phyloP scores from a whole-genome alignment of 1,140 invertebrate species.

The Ceratina australensis region DNA sequence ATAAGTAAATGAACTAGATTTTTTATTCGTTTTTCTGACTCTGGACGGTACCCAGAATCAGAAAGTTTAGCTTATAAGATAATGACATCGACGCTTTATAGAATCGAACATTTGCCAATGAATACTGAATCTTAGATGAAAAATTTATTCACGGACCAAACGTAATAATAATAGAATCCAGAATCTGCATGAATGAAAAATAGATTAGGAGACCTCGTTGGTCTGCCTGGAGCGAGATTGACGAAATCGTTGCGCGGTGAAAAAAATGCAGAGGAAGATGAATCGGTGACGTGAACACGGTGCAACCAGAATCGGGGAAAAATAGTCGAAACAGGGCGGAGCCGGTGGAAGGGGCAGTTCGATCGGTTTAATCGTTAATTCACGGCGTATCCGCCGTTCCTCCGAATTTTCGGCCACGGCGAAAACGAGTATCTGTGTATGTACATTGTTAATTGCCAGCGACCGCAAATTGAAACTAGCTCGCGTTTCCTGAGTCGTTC shows the following conservation, averaged over 20 bases:
- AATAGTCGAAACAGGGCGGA: background rate
- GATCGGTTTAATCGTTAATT: slow-evolving; percentile 53
- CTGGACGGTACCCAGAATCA: too few species aligned
- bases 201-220: too few species aligned
- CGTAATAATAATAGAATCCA: too few species aligned
- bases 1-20: too few species aligned
- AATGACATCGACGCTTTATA: too few species aligned
- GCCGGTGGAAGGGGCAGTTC: background rate
- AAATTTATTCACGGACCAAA: too few species aligned
- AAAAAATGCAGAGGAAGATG: slow-evolving; percentile 11
- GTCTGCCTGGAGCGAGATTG: too few species aligned
- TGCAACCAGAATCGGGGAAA: background rate
- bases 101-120: too few species aligned
- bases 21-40: too few species aligned
- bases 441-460: slow-evolving; percentile 60
- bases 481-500: slow-evolving; percentile 13
- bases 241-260: background rate
- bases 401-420: slow-evolving; percentile 53
- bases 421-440: slow-evolving; percentile 42
- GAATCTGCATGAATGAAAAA: too few species aligned
- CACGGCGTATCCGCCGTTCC: slow-evolving; percentile 35
- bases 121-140: too few species aligned
- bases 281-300: slow-evolving; percentile 6
- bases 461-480: slow-evolving; percentile 61
- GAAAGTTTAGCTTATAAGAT: too few species aligned